Conservation (phyloP, 2,113 vertebrate species). For the Anser cygnoides region DNA sequence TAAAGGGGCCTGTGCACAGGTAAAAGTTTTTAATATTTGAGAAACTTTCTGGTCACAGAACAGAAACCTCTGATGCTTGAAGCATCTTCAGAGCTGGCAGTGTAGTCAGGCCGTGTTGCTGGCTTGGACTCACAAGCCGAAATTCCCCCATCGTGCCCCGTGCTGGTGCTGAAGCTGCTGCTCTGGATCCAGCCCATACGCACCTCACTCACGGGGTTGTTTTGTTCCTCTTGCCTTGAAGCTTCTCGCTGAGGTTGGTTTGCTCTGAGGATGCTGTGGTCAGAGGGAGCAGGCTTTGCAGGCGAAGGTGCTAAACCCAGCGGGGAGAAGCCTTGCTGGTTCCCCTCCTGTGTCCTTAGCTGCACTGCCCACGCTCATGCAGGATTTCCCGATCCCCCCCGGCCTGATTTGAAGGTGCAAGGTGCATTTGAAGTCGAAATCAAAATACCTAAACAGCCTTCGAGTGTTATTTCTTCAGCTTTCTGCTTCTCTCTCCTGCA, state of each 20-base stretch:
- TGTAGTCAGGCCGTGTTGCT: fast-evolving
- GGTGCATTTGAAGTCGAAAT: neutral
- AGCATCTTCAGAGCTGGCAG: neutral
- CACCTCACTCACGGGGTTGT: fast-evolving
- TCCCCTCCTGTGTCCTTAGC: neutral
- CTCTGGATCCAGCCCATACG: fast-evolving
- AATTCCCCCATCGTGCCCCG: fast-evolving
- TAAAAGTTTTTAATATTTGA: too few relatives aligned
- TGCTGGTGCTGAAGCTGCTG: neutral
- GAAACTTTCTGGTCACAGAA: neutral
- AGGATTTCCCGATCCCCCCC: neutral
- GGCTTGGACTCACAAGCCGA: neutral
- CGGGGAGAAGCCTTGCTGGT: neutral
- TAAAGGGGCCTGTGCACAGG: too few relatives aligned
- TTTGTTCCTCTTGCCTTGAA: neutral
- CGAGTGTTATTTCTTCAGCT: neutral
- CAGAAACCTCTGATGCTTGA: neutral
- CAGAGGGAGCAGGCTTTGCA: neutral
- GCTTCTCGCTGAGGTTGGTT: neutral
- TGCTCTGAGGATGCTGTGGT: neutral
- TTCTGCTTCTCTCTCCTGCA: neutral
- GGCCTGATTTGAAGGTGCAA: fast-evolving
- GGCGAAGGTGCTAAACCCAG: fast-evolving
- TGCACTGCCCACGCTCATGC: neutral
- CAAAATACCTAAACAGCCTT: fast-evolving